Conservation (phyloP, 2,797 vertebrate species). For the Cebuella pygmaea region DNA sequence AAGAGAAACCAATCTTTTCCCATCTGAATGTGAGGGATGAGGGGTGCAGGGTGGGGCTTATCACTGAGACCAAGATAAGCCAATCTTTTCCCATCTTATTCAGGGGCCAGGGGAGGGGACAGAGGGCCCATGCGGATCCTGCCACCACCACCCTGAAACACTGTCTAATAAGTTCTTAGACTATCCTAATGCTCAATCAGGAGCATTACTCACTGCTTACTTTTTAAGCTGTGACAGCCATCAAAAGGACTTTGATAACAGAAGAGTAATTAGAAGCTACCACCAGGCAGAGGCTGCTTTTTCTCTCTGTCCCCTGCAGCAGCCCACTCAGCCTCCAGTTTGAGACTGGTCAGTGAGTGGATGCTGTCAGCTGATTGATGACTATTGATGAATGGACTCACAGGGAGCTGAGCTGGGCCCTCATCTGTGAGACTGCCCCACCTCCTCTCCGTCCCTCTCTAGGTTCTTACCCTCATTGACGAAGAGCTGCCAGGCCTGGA, state of each 20-base stretch:
- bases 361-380: background rate
- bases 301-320: background rate
- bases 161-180: background rate
- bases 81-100: background rate
- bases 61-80: background rate
- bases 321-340: background rate
- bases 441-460: background rate
- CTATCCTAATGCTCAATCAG: background rate
- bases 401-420: background rate
- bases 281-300: background rate
- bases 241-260: background rate
- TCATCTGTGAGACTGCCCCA: background rate
- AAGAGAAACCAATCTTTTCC: background rate
- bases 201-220: background rate
- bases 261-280: background rate
- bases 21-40: background rate
- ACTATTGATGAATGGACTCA: background rate
- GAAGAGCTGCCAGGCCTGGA: slow-evolving; percentile 79
- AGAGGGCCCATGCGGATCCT: background rate
- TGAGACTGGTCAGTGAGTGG: background rate
- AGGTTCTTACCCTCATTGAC: slow-evolving; percentile 84
- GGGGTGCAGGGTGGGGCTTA: too few relatives aligned
- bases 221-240: background rate
- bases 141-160: background rate
- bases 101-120: background rate